Conservation (phyloP, 2,797 vertebrate species). For the Kryptopterus vitreolus region DNA sequence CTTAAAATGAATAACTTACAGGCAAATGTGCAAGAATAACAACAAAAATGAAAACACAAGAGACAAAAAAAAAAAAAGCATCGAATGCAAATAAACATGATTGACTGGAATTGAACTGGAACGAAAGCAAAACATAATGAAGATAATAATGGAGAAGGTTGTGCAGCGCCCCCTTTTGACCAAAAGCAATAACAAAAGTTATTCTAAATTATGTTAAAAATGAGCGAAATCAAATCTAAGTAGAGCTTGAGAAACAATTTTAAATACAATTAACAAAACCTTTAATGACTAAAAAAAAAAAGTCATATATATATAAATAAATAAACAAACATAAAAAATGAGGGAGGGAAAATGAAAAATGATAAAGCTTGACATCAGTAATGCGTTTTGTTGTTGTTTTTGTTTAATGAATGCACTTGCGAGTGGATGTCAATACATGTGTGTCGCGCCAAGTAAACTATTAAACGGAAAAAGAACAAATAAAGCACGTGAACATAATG, state of each 20-base stretch:
- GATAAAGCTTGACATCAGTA: conserved; percentile 20
- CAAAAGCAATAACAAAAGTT: no score
- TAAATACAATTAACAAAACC: not conserved
- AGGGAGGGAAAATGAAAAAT: not conserved
- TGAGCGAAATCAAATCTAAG: no score
- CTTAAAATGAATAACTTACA: not conserved
- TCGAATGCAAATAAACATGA: not conserved
- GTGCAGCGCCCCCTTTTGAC: not conserved
- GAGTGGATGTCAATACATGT: conserved; percentile 17
- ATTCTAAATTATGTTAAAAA: not conserved
- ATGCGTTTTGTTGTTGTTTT: conserved; percentile 34
- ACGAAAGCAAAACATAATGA: not conserved
- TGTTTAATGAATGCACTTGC: conserved; percentile 50
- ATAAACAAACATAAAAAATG: not conserved
- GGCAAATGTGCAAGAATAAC: not conserved
- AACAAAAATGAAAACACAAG: not conserved
- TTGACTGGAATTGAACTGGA: not conserved
- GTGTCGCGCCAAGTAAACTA: conserved; percentile 45
- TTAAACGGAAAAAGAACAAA: conserved; percentile 48
- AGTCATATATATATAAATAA: no score
- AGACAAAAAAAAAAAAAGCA: not conserved
- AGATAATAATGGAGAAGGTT: not conserved
- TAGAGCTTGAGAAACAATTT: not conserved
- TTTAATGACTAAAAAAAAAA: not conserved
- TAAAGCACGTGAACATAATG: conserved; percentile 28